These are phyloP conservation scores for Subanguina moxae DNA, from an alignment of 1,140 invertebrate genomes.

Conservation along the genomic window DNA sequence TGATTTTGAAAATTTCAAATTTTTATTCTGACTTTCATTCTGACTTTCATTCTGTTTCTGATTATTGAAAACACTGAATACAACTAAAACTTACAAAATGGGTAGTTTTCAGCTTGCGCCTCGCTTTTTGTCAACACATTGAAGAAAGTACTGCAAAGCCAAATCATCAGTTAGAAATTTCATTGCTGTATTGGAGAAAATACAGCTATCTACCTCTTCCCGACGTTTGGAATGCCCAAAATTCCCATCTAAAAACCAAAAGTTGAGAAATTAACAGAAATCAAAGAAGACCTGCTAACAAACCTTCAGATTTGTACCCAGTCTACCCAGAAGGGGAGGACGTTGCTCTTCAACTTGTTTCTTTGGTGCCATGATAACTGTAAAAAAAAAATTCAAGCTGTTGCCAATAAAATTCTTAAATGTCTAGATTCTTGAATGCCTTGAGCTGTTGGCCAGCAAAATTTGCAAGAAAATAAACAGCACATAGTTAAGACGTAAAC, in stretches of 20 bases:
- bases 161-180: too few relatives aligned
- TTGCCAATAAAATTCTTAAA: not conserved
- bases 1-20: too few relatives aligned
- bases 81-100: slow-evolving; percentile 76
- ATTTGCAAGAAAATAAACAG: too few relatives aligned
- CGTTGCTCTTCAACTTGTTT: slow-evolving; percentile 77
- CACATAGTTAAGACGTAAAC: too few relatives aligned
- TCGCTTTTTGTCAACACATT: slow-evolving; percentile 93
- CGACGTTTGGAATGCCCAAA: slow-evolving; percentile 59
- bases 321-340: slow-evolving; percentile 82
- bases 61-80: too few relatives aligned
- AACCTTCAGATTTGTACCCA: slow-evolving; percentile 93
- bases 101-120: slow-evolving; percentile 92
- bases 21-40: too few relatives aligned
- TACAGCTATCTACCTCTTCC: slow-evolving; percentile 71
- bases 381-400: not conserved
- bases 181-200: too few relatives aligned
- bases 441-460: too few relatives aligned
- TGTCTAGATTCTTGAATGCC: too few relatives aligned
- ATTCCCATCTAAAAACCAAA: slow-evolving; percentile 57
- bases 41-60: too few relatives aligned
- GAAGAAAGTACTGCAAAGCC: slow-evolving; percentile 75
- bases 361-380: slow-evolving; percentile 74
- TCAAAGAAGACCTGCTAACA: not conserved
- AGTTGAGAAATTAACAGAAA: not conserved